These are phyloP conservation scores for Albula goreensis DNA, from an alignment of 2,113 vertebrate species.

Conservation along the genomic window DNA sequence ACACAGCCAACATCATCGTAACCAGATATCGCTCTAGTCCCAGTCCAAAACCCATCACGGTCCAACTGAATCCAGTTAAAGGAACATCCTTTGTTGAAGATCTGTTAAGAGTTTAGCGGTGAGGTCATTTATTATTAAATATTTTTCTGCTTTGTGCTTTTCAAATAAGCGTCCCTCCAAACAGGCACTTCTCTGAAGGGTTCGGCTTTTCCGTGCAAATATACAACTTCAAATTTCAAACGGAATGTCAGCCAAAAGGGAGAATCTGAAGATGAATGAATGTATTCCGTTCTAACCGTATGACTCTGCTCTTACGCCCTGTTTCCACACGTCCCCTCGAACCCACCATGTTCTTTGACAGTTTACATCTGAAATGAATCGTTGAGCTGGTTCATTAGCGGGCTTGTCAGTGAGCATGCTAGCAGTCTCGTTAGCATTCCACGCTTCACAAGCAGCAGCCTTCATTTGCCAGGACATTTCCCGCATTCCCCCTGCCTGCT, in stretches of 20 bases:
- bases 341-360: conserved; percentile 30
- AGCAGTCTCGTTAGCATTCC: conserved; percentile 5
- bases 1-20: conserved; percentile 38
- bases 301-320: no score
- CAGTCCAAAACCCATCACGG: conserved; percentile 30
- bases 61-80: conserved; percentile 33
- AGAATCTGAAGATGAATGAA: no score
- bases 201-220: conserved; percentile 11
- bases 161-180: conserved; percentile 42
- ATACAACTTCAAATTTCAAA: conserved; percentile 14
- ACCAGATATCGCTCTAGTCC: conserved; percentile 31
- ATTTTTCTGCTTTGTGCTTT: conserved; percentile 31
- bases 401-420: no score
- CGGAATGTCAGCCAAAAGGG: no score
- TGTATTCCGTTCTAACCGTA: no score
- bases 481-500: neutral
- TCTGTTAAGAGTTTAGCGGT: conserved; percentile 29
- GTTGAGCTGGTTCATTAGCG: neutral
- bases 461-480: conserved; percentile 10
- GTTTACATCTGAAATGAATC: conserved; percentile 27
- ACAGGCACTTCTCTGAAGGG: neutral
- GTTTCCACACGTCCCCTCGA: neutral
- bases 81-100: conserved; percentile 40
- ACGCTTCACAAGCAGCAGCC: conserved; percentile 27
- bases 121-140: conserved; percentile 43